Base-by-base conservation (phyloP, 2,888 invertebrate genomes). In the Thera obeliscata region DNA sequence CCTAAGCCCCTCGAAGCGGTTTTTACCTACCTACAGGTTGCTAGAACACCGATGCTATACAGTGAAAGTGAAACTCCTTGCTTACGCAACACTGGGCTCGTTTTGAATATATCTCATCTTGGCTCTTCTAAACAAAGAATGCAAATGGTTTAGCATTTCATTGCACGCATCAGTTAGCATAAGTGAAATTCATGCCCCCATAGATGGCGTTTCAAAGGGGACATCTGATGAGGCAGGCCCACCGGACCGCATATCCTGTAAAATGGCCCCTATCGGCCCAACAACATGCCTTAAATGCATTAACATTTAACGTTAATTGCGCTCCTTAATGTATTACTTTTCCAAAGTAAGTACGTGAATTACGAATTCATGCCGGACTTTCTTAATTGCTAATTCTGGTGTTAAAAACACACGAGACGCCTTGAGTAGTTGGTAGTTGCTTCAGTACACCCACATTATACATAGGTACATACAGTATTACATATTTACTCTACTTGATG, bases 171-270 rank as follows among this genome's bases (percentile, higher is more conserved):
- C 86, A 84, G 87, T 89, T 85, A 83, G 82, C 87, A 88, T 77
- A 78, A 76, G 86, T 86, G 86, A 90, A 91, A 89, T 89, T 88
- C 83, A 83, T 85, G 83, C 83, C 76, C 81, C 81, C 84, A 81
- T 81, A 83, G 80, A 81, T 82, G 84, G 79, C 82, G 81, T 84
- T 86, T 85, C 80, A 87, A 89, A 89, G 87, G 90, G 90, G 87
- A 87, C 89, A 87, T 86, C 81, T 85, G 86, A 87, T 87, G 87
- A 81, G 82, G 80, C 78, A 78, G 74, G 82, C 78, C 78, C 88
- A 90, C 74, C 89, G 85, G 85, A 91, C 87, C 91, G 91, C 84
- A 81, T 79, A 89, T 92, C 92, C 91, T 88, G 87, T 82, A 84
- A 84, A 86, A 85, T 84, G 86, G 81, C 83, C 77, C 76, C 74